Percentiles rank a stretch among this genome's conserved stretches.
Conservation (phyloP, 2,888 invertebrate species). For the Temnothorax ravouxi region DNA sequence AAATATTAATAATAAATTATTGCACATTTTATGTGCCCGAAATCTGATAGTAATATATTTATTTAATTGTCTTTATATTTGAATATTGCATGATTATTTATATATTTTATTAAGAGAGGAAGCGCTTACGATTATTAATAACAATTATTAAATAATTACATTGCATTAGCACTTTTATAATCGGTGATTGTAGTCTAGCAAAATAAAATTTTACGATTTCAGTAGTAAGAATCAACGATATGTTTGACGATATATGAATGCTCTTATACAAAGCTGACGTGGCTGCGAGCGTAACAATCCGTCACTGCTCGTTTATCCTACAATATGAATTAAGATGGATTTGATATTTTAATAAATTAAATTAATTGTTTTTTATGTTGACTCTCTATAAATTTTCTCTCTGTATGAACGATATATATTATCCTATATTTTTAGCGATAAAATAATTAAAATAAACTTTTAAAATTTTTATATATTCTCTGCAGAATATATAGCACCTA, state of each 20-base stretch:
- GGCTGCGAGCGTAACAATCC: background rate
- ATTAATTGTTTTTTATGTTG: background rate
- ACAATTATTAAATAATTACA: background rate
- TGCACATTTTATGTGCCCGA: background rate
- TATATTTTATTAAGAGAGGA: background rate
- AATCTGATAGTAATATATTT: background rate
- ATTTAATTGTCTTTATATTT: background rate
- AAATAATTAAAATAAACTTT: background rate
- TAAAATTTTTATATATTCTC: background rate
- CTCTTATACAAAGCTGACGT: background rate
- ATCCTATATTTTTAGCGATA: background rate
- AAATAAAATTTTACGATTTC: slow-evolving; percentile 15
- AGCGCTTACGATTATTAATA: background rate
- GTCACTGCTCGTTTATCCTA: background rate
- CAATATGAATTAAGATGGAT: background rate
- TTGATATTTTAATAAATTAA: slow-evolving; percentile 2
- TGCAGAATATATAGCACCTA: background rate
- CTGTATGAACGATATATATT: too few relatives aligned
- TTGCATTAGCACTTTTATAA: background rate
- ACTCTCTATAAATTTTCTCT: slow-evolving; percentile 15
- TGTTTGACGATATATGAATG: background rate
- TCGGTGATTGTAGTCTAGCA: background rate
- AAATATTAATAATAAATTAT: background rate
- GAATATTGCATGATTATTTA: background rate
- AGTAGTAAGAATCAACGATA: slow-evolving; percentile 40